Conservation (phyloP, 1,140 invertebrate genomes). For the Chelonus insularis region DNA sequence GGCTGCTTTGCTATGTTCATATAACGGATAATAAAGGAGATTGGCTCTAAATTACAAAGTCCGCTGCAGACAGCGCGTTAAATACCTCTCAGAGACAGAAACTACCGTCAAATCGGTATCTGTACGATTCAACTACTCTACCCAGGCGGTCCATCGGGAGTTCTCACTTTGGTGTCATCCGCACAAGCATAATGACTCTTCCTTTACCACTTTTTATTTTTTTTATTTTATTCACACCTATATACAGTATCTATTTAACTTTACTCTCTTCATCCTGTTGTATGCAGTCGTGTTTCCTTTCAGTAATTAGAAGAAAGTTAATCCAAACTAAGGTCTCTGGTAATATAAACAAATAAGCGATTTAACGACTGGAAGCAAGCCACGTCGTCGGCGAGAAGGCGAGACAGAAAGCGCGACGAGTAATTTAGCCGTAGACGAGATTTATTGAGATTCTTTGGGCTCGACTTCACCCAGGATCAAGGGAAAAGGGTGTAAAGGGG, state of each 20-base stretch:
- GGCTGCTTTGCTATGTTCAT: slow-evolving; percentile 18
- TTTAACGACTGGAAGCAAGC: slow-evolving; percentile 29
- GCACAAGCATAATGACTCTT: neutral
- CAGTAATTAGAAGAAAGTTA: slow-evolving; percentile 38
- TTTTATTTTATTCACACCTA: too few relatives aligned
- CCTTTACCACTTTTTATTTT: too few relatives aligned
- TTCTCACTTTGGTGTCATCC: neutral
- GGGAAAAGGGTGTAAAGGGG: neutral
- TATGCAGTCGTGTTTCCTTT: slow-evolving; percentile 17
- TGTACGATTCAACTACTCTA: slow-evolving; percentile 1
- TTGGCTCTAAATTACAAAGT: slow-evolving; percentile 51
- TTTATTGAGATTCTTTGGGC: slow-evolving; percentile 44
- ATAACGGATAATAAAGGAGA: slow-evolving; percentile 49
- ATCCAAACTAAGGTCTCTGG: slow-evolving; percentile 17
- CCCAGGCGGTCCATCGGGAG: slow-evolving; percentile 24
- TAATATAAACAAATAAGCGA: slow-evolving; percentile 35
- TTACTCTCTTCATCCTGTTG: slow-evolving; percentile 11
- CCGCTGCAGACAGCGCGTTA: slow-evolving; percentile 44
- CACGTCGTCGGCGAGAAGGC: slow-evolving; percentile 7
- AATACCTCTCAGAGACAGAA: slow-evolving; percentile 46
- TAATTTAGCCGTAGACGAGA: slow-evolving; percentile 45
- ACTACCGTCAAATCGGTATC: slow-evolving; percentile 12
- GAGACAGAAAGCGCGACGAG: slow-evolving; percentile 29
- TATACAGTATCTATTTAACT: slow-evolving; percentile 25
- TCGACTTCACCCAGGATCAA: slow-evolving; percentile 23